Evolutionary conservation across 2,888 invertebrate species (phyloP).

Genomic region (Diachrysia chrysitis): DNA sequence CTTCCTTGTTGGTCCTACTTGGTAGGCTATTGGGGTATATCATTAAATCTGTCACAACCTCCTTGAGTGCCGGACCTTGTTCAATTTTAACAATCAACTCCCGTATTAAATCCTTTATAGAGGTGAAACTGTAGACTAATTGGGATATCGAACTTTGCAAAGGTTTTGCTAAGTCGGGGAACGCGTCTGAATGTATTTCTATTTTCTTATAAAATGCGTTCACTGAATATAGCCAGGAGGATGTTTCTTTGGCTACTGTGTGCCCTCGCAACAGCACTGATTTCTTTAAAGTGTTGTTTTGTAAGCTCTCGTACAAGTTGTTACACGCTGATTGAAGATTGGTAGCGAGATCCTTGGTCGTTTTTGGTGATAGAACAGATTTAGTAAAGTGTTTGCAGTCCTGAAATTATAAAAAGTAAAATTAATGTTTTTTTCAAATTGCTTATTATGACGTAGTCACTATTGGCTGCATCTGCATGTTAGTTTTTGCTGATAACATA

Average conservation of each 20-base stretch:
- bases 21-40: slow-evolving; percentile 84
- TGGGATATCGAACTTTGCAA: slow-evolving; percentile 91
- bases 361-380: slow-evolving; percentile 78
- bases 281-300: slow-evolving; percentile 59
- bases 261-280: slow-evolving; percentile 63
- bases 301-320: slow-evolving; percentile 61
- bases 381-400: slow-evolving; percentile 85
- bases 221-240: slow-evolving; percentile 88
- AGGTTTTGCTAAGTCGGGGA: slow-evolving; percentile 94
- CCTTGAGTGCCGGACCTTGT: slow-evolving; percentile 67
- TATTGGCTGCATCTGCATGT: no score
- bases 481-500: no score
- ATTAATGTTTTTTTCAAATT: neutral
- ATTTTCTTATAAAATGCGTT: slow-evolving; percentile 89
- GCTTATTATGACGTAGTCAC: no score
- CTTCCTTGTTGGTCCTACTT: slow-evolving; percentile 59
- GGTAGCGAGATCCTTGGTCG: slow-evolving; percentile 66
- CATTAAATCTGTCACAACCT: slow-evolving; percentile 82
- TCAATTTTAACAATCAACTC: slow-evolving; percentile 80
- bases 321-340: slow-evolving; percentile 68
- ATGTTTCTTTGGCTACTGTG: slow-evolving; percentile 78
- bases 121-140: slow-evolving; percentile 90
- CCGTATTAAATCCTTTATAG: slow-evolving; percentile 87
- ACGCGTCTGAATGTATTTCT: slow-evolving; percentile 90
- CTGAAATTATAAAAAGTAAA: slow-evolving; percentile 66